Percentiles rank a stretch among this genome's conserved stretches.
These are phyloP conservation scores for Mobula hypostoma DNA, from an alignment of 2,113 vertebrate genomes.

Conservation along the genomic window DNA sequence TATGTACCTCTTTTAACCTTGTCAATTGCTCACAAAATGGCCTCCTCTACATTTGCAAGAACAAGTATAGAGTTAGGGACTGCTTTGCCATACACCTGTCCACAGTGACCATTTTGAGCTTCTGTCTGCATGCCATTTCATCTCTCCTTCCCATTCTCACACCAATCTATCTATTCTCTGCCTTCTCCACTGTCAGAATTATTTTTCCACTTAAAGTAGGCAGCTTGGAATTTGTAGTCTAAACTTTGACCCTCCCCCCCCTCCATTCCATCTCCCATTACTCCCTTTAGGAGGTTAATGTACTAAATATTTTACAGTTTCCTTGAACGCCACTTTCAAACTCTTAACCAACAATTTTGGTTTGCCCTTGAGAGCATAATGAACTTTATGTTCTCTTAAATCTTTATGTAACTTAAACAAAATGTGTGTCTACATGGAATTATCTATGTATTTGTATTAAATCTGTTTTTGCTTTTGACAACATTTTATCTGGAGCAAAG, in stretches of 20 bases:
- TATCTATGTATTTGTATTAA: constrained; percentile 5
- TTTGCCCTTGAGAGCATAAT: constrained; percentile 12
- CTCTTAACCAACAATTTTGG: neutral
- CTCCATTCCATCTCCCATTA: neutral
- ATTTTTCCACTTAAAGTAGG: neutral
- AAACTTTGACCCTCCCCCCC: neutral
- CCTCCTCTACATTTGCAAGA: too few species aligned
- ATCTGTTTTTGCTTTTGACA: neutral
- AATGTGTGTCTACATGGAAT: neutral
- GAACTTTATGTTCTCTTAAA: constrained; percentile 28
- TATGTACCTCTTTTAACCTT: too few species aligned
- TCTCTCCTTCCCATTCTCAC: too few species aligned
- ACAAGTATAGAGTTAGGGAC: too few species aligned
- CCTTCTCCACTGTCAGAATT: too few species aligned
- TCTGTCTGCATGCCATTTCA: too few species aligned
- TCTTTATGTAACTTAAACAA: constrained; percentile 24
- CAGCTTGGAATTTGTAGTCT: neutral
- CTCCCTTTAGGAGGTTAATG: neutral
- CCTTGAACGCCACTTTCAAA: neutral
- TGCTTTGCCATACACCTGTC: too few species aligned
- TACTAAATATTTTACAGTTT: neutral
- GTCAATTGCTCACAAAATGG: too few species aligned
- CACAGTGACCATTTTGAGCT: too few species aligned
- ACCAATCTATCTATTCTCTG: too few species aligned
- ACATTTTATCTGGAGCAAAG: neutral